Evolutionary conservation across 2,888 invertebrate species (phyloP).

Genomic region (Pandemis corylana): DNA sequence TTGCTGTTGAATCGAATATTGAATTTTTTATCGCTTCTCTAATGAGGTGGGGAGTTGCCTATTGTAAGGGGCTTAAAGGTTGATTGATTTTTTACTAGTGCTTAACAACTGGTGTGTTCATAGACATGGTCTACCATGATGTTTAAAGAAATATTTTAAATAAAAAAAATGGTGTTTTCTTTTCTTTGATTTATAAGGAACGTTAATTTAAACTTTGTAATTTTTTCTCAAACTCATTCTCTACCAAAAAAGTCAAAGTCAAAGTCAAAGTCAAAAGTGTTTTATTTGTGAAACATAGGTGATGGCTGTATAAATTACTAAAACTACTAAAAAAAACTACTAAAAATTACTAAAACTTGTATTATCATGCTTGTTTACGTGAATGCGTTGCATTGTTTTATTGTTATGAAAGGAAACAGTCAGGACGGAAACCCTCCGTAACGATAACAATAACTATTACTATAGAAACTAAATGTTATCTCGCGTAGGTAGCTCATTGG

Average conservation of each 20-base stretch:
- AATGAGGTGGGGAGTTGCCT: slow-evolving; percentile 40
- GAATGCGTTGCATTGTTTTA: not conserved
- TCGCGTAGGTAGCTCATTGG: not conserved
- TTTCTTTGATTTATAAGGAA: no score
- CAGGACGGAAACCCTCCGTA: not conserved
- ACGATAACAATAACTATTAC: not conserved
- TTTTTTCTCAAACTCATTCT: not conserved
- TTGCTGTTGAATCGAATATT: slow-evolving; percentile 41
- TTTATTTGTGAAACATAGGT: no score
- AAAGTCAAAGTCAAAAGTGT: no score
- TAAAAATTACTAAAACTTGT: not conserved
- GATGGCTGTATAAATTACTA: no score
- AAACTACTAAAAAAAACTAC: no score
- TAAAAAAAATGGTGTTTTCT: no score
- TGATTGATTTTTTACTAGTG: slow-evolving; percentile 40
- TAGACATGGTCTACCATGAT: not conserved
- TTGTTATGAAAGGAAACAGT: not conserved
- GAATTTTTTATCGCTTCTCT: slow-evolving; percentile 39
- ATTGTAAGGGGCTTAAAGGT: slow-evolving; percentile 36
- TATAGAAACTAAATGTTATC: not conserved
- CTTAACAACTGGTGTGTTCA: slow-evolving; percentile 19
- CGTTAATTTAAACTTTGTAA: no score
- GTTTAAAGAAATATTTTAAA: no score
- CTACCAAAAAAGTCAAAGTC: no score
- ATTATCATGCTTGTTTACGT: not conserved